phyloP scores from a whole-genome alignment of 2,888 invertebrate genomes.

The Deroplatys truncata region DNA sequence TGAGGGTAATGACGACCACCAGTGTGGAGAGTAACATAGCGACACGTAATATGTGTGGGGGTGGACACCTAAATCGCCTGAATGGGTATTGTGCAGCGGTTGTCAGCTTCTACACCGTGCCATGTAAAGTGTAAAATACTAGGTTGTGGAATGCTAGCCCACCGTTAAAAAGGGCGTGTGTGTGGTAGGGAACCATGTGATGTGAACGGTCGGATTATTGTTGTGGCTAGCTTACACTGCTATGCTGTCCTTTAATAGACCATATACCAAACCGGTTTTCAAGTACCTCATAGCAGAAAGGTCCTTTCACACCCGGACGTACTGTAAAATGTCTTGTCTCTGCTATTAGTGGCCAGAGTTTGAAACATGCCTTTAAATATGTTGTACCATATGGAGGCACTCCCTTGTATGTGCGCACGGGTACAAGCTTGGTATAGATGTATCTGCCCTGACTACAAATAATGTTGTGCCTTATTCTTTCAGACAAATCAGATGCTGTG shows the following conservation, averaged over 20 bases:
- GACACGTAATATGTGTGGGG: neutral
- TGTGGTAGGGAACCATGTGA: neutral
- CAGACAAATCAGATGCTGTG: neutral
- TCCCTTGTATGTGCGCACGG: neutral
- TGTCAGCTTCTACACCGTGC: neutral
- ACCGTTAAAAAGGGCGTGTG: neutral
- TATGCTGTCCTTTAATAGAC: neutral
- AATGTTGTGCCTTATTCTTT: neutral
- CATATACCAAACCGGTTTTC: constrained; percentile 9
- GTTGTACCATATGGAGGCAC: neutral
- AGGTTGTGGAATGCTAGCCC: neutral
- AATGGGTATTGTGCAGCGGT: neutral
- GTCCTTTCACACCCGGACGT: neutral
- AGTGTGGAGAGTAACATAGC: neutral
- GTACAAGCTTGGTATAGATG: neutral
- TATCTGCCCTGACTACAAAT: neutral
- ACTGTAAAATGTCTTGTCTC: neutral
- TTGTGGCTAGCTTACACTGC: neutral
- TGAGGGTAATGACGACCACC: neutral
- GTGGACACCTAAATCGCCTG: neutral
- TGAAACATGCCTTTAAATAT: neutral
- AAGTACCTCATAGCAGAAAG: constrained; percentile 1
- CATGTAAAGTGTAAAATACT: neutral
- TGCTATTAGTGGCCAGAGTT: neutral
- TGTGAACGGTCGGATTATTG: constrained; percentile 5